Percentiles rank a stretch among this genome's conserved stretches.
Conservation (phyloP, 1,140 invertebrate genomes). For the Cyphomyrmex costatus region DNA sequence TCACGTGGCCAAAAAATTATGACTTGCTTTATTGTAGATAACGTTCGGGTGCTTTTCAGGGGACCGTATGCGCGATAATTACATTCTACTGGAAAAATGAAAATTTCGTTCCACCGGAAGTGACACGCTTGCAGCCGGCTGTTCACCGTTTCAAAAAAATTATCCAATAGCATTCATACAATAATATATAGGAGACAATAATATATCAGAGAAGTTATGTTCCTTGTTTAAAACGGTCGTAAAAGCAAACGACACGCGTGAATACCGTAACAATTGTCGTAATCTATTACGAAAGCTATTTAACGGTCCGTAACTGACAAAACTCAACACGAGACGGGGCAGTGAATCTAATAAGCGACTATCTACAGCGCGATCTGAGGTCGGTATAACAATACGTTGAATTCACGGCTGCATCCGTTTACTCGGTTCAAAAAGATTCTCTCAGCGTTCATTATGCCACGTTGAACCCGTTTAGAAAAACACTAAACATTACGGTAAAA, state of each 20-base stretch:
- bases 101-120: constrained; percentile 73
- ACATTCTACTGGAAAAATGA: constrained; percentile 74
- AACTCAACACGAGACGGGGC: constrained; percentile 17
- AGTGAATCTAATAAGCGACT: constrained; percentile 49
- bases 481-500: constrained; percentile 31
- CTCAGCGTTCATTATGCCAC: constrained; percentile 27
- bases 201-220: neutral
- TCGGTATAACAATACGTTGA: constrained; percentile 44
- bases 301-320: constrained; percentile 48
- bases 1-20: constrained; percentile 80
- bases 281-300: constrained; percentile 46
- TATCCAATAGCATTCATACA: constrained; percentile 27
- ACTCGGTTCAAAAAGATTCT: constrained; percentile 11
- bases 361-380: constrained; percentile 38
- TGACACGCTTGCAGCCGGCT: constrained; percentile 27
- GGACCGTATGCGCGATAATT: constrained; percentile 65
- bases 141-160: constrained; percentile 9
- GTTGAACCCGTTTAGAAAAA: constrained; percentile 11
- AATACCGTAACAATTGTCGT: constrained; percentile 38
- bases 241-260: neutral
- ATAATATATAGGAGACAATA: neutral
- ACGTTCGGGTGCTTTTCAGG: constrained; percentile 62
- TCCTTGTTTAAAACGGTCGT: neutral
- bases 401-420: constrained; percentile 48
- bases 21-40: constrained; percentile 74